These are phyloP conservation scores for Ophioninae sp. DNA, from an alignment of 2,888 invertebrate species.

Conservation along the genomic window DNA sequence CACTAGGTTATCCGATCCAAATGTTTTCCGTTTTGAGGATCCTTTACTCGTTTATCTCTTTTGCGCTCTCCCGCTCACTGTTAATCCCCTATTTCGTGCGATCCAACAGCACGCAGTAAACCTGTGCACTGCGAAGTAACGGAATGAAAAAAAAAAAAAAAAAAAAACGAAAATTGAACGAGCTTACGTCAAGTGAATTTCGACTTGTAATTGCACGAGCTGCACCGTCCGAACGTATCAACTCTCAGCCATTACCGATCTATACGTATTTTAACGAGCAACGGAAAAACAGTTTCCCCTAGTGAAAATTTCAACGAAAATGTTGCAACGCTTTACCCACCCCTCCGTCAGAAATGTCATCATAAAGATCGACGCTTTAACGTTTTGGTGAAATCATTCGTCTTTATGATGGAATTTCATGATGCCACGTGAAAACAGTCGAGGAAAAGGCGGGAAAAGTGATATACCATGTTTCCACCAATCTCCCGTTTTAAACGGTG, in stretches of 20 bases:
- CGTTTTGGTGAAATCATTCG: conserved; percentile 54
- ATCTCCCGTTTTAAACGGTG: conserved; percentile 6
- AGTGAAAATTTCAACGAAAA: conserved; percentile 67
- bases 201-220: too few species aligned
- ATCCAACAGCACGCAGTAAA: too few species aligned
- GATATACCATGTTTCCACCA: conserved; percentile 1
- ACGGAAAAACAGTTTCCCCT: not conserved
- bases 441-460: not conserved
- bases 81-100: not conserved
- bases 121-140: too few species aligned
- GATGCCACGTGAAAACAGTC: not conserved
- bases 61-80: not conserved
- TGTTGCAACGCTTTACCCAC: conserved; percentile 66
- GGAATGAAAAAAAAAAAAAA: too few species aligned
- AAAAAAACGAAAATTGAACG: too few species aligned
- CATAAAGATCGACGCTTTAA: conserved; percentile 45
- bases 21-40: conserved; percentile 31
- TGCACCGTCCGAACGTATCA: too few species aligned
- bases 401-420: too few species aligned
- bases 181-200: too few species aligned
- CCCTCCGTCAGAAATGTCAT: conserved; percentile 64
- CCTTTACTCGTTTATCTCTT: conserved; percentile 21
- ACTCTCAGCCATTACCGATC: too few species aligned
- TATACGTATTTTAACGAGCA: conserved; percentile 12
- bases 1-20: conserved; percentile 31